Evolutionary conservation across 2,113 vertebrate genomes (phyloP), one percentile per base, ranked within the genome.

Genomic region (Gila orcuttii): DNA sequence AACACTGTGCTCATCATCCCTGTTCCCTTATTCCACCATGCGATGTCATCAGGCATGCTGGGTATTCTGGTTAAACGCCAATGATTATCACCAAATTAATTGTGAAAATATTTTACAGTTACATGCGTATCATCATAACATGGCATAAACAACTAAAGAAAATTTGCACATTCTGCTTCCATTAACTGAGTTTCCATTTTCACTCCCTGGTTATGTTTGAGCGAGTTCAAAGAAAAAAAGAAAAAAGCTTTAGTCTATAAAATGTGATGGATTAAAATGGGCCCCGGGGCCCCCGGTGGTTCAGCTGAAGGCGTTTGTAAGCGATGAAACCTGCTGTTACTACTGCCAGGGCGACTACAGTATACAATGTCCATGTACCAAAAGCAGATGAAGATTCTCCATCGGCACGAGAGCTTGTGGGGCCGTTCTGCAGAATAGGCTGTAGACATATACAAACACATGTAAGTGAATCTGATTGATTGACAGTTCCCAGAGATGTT

Each of bases 391-490:
- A 62, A 0, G 91, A 74, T 0, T 90, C 88, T 12, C 66, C 59
- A 8, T 93, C 89, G 0, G 90, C 83, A 12, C 87, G 85, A 0
- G 92, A 75, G 71, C 83, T 87, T 0, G 47, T 52, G 1, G 93
- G 93, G 71, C 93, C 93, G 15, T 93, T 94, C n/a, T 89, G 86
- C 42, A 6, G 47, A 4, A 85, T 2, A 2, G 52, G 76, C 94
- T 95, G 90, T 2, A 87, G 74, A 90, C 50, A 89, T 15, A 90
- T 45, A 90, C 15, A 69, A 57, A n/a, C n/a, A 45, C n/a, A 50
- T 10, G 4, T 52, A 9, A 60, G 55, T 17, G 21, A 39, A 79
- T 12, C 21, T 2, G 25, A 21, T 47, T 69, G 6, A 69, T 13
- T 55, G 19, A 1, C 11, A 39, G 57, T 39, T 79, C 3, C 60